phyloP scores from a whole-genome alignment of 1,140 invertebrate species.

The Macrosteles quadrilineatus region DNA sequence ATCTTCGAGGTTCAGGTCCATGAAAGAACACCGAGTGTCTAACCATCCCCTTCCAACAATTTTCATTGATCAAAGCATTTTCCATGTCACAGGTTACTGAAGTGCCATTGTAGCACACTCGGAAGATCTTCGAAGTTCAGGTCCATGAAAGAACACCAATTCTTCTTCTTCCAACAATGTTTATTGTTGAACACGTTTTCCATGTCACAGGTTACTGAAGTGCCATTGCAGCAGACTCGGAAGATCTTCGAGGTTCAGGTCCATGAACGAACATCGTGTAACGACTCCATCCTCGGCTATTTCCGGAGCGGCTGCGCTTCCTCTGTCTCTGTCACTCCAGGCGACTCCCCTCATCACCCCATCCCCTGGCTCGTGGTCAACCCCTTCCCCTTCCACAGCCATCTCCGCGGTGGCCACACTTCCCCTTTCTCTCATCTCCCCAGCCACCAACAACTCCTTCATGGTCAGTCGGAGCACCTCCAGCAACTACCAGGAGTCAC shows the following conservation, averaged over 20 bases:
- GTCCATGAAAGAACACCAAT: no score
- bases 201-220: slow-evolving; percentile 68
- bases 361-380: neutral
- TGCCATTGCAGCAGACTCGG: slow-evolving; percentile 58
- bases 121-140: no score
- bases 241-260: slow-evolving; percentile 60
- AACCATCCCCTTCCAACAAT: no score
- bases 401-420: neutral
- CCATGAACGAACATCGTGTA: slow-evolving; percentile 61
- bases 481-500: neutral
- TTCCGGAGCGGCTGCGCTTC: slow-evolving; percentile 50
- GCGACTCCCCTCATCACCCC: slow-evolving; percentile 60
- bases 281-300: slow-evolving; percentile 54
- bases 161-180: no score
- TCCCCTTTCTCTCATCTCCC: neutral
- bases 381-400: neutral
- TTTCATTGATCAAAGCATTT: no score
- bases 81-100: no score
- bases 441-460: neutral
- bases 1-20: no score
- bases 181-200: no score
- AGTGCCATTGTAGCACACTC: no score
- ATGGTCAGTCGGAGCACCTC: neutral
- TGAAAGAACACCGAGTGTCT: no score
- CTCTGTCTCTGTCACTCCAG: slow-evolving; percentile 63